Evolutionary conservation across 2,888 invertebrate species (phyloP).

Genomic region (Peribatodes rhomboidaria): DNA sequence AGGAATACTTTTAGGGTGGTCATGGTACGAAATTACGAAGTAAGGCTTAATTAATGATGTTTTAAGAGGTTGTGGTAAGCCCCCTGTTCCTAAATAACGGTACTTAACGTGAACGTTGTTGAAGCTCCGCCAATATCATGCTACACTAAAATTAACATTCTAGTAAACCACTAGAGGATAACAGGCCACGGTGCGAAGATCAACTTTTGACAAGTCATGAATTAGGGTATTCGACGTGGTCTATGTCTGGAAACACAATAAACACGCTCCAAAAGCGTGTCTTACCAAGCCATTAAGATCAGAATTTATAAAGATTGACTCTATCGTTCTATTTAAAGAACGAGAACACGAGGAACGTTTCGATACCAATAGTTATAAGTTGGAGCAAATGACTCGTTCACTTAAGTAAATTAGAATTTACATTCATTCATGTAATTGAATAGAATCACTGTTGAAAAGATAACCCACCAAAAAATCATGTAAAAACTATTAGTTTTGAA

Average conservation of each 20-base stretch:
- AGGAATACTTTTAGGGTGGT: no score
- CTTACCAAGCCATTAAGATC: constrained; percentile 18
- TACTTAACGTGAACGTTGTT: not conserved
- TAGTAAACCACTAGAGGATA: constrained; percentile 3
- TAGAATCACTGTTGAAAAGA: no score
- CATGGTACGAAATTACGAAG: no score
- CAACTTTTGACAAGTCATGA: constrained; percentile 17
- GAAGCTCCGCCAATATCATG: constrained; percentile 12
- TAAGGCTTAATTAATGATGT: no score
- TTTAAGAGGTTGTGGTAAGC: no score
- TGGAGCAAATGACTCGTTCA: not conserved
- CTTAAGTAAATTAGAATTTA: no score
- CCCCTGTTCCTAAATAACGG: constrained; percentile 3
- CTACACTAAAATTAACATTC: constrained; percentile 4
- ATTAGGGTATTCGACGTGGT: constrained; percentile 9
- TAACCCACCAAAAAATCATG: no score
- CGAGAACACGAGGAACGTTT: constrained; percentile 9
- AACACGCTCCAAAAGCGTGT: constrained; percentile 23
- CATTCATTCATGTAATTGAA: no score
- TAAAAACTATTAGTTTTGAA: no score
- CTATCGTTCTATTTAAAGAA: constrained; percentile 23
- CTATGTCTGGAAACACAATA: constrained; percentile 1
- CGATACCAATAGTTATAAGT: not conserved
- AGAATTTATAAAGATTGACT: constrained; percentile 22
- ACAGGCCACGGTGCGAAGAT: constrained; percentile 6